Evolutionary conservation across 1,140 invertebrate genomes (phyloP), one percentile per base, ranked within the genome.

Genomic region (Chionoecetes opilio): DNA sequence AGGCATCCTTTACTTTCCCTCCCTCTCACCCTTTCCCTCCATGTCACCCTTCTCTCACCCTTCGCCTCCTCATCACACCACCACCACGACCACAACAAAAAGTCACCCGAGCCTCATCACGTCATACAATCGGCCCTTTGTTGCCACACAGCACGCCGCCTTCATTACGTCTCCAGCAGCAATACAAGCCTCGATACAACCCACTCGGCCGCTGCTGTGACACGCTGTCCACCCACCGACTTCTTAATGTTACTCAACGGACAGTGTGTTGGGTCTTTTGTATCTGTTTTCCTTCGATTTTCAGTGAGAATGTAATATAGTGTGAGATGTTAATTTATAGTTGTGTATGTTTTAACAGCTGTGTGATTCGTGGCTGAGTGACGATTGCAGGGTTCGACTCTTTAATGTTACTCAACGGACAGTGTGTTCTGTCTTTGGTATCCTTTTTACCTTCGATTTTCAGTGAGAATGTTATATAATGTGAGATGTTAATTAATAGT

Each of bases 51-150:
- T 75, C 63, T 3, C n/a, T 26, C 46, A 14, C 26, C 63, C n/a
- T 26, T 75, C 21, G 5, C 11, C 21, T 26, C 63, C 63, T 75
- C 63, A 17, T 75, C 63, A 75, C n/a, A 75, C 21, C 63, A 75
- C 63, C 63, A n/a, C 11, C 21, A 21, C 21, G 63, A 75, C 63
- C 63, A 75, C 63, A 75, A 75, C 63, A 75, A 75, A 75, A 75
- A 75, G 63, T 75, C 63, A 75, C 63, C 63, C 63, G 63, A 26
- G 63, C 63, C 63, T 75, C 63, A 75, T 75, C 63, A 75, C 63
- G n/a, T n/a, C 63, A 75, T 75, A 75, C 63, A 75, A 75, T 75
- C 63, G 63, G 63, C n/a, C 63, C 63, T 75, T 75, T 75, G 63
- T 75, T 75, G 63, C 21, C 63, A 75, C 63, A 75, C 63, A 75